Evolutionary conservation across 1,140 invertebrate genomes (phyloP).

Genomic region (Drosophila parvula): DNA sequence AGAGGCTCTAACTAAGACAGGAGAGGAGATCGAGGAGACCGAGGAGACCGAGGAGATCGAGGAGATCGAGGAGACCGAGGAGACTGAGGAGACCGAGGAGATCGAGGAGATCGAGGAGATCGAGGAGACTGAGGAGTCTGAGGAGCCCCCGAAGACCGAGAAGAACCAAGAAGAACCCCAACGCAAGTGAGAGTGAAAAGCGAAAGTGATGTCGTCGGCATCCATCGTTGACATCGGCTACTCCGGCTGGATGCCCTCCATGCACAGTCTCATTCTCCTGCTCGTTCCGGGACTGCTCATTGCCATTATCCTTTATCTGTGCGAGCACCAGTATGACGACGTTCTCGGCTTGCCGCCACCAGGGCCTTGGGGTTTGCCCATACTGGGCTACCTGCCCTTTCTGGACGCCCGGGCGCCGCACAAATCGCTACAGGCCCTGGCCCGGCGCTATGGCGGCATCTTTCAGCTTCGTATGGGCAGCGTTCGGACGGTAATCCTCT

Average conservation of each 20-base stretch:
- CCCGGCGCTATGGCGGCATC: constrained; percentile 88
- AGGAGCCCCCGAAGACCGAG: too few species aligned
- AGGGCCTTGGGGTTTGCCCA: constrained; percentile 90
- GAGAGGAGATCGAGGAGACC: not conserved
- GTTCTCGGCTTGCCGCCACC: constrained; percentile 85
- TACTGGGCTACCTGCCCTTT: constrained; percentile 91
- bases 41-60: not conserved
- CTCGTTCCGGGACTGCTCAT: constrained; percentile 31
- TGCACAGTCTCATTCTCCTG: constrained; percentile 8
- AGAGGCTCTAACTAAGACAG: constrained; percentile 5
- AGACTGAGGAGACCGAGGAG: not conserved
- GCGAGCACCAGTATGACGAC: constrained; percentile 50
- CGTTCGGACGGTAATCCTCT: constrained; percentile 89
- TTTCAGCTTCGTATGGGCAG: constrained; percentile 90
- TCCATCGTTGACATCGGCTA: not conserved
- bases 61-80: not conserved
- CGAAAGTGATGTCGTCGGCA: constrained; percentile 25
- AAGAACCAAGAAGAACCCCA: too few species aligned
- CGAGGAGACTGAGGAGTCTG: not conserved
- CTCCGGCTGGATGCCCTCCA: constrained; percentile 1
- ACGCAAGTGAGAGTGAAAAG: constrained; percentile 1
- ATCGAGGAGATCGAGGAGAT: not conserved
- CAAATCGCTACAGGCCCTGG: constrained; percentile 87
- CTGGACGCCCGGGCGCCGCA: constrained; percentile 89
- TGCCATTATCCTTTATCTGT: constrained; percentile 42